Evolutionary conservation across 2,797 vertebrate genomes (phyloP), one percentile per base, ranked within the genome.

Genomic region (Arvicola amphibius): DNA sequence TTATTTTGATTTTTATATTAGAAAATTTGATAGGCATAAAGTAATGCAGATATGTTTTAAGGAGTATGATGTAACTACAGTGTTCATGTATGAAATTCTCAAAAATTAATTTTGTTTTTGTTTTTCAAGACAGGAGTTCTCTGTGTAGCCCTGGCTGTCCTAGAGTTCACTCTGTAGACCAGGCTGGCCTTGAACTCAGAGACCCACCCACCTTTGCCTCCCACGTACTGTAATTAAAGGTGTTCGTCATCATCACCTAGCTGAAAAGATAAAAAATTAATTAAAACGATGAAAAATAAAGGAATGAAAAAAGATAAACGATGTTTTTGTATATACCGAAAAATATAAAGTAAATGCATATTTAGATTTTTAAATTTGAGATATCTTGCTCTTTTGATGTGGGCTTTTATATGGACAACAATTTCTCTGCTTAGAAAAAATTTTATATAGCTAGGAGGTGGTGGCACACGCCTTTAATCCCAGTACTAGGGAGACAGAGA

Each of bases 281-380:
- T 48, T 85, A 67, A 85, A 67, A 25, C 19, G 29, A 48, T 67
- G 43, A 67, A 34, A 84, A 84, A 48, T 63, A 43, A 85, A 25
- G 43, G 2, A 34, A 7, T 23, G 13, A 23, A 65, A 34, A 34
- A 67, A 67, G 19, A 67, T 3, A 67, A 67, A 34, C 23, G 21
- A 34, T 65, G 11, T 34, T 67, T 85, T 67, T 67, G 19, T 27
- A 53, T 6, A 1, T 40, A 71, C 25, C 29, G 65, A 53, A 74
- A 69, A 25, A 61, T 51, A 74, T 61, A 19, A 27, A 46, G 27
- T 25, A 61, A 61, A 76, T 37, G 12, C 21, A 94, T 73, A 63
- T 76, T 90, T 85, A 94, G 74, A 88, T 94, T 96, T 81, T 88
- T 23, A 96, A 71, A 61, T 88, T 89, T 92, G 78, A 94, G 46